Base-by-base conservation (phyloP, 1,140 invertebrate genomes). In the Argopecten irradians region DNA sequence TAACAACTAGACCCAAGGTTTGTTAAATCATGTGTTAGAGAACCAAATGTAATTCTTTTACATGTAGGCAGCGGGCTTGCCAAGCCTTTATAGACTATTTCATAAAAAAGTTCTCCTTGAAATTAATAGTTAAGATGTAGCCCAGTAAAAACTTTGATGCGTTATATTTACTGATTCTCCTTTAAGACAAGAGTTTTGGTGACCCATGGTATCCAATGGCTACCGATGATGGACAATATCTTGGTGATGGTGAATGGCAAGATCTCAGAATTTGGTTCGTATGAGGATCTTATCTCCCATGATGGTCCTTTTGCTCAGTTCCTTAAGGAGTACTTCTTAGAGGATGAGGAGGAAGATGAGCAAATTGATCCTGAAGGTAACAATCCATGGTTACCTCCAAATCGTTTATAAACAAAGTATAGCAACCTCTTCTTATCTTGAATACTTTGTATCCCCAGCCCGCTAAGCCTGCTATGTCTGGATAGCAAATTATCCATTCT, bases 161-260 rank as follows among this genome's bases (percentile, higher is more conserved):
- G 55, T 71, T 16, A 71, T 7, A n/a, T 71, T 71, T n/a, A 28
- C n/a, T 71, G 22, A 71, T 46, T 34, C 5, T 41, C 22, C 97
- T 82, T 87, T 14, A 84, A 94, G 92, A 94, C 94, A 3, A 89
- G 95, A n/a, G 87, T 96, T 86, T 88, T 96, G 28, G 95, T 95
- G 0, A 96, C 96, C 9, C 95, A 96, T 85, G 94, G 94, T 13
- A 83, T 96, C 22, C 94, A 95, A 43, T 93, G 94, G 91, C 91
- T 96, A 39, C 94, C 94, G 16, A 90, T 94, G 83, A 94, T 95
- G 34, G 95, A 96, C 87, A 86, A 86, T 34, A 95, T 96, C 36
- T 83, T 95, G 28, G 94, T 96, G 2, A 89, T 96, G 90, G 90
- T 91, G 11, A 89, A 95, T 43, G 95, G 95, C 9, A 71, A 82